Conservation (phyloP, 1,140 invertebrate species). For the Bombyx mandarina region DNA sequence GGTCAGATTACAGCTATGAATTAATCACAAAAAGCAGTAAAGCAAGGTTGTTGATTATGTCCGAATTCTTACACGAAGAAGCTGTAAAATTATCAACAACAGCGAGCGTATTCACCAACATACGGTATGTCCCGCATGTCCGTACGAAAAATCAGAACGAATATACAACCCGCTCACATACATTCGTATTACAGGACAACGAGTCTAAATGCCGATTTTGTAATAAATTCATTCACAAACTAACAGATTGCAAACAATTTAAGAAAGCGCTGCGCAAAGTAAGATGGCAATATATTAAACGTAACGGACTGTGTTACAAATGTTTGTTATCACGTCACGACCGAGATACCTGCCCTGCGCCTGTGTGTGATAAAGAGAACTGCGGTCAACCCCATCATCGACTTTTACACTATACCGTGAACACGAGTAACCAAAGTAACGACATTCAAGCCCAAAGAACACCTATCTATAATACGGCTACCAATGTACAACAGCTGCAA, state of each 20-base stretch:
- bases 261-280: conserved; percentile 3
- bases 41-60: neutral
- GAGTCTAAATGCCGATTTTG: conserved; percentile 9
- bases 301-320: conserved; percentile 10
- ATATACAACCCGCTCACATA: conserved; percentile 3
- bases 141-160: conserved; percentile 1
- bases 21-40: conserved; percentile 2
- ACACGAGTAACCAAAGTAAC: neutral
- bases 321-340: conserved; percentile 12
- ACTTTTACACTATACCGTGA: conserved; percentile 14
- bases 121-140: neutral
- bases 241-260: conserved; percentile 5
- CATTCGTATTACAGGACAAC: conserved; percentile 3
- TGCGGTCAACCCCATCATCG: conserved; percentile 21
- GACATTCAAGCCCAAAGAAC: conserved; percentile 1
- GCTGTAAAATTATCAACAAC: neutral
- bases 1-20: conserved; percentile 15
- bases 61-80: conserved; percentile 7
- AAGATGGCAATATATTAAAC: conserved; percentile 9
- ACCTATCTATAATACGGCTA: neutral
- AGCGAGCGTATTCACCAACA: neutral
- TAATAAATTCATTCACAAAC: neutral
- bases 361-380: conserved; percentile 11
- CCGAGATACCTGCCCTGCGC: conserved; percentile 6
- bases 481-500: neutral